Evolutionary conservation across 2,888 invertebrate genomes (phyloP), one percentile per base, ranked within the genome.

Genomic region (Drepanosiphum platanoidis): DNA sequence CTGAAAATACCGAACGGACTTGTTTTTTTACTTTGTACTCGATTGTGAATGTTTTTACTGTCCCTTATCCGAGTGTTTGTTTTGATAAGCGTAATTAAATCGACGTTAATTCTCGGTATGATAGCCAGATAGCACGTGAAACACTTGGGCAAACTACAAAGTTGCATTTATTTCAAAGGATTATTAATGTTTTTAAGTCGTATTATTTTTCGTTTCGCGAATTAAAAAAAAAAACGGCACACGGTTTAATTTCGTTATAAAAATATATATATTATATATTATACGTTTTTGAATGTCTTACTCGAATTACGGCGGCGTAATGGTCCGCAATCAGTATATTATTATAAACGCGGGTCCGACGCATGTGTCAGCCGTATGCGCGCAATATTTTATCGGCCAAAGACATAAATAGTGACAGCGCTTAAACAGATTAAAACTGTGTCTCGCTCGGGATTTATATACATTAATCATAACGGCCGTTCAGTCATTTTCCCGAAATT

Each of bases 361-460:
- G 9, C 27, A 34, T 36, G 39, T 39, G 71, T 71, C 11, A 36
- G 11, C n/a, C n/a, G 58, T n/a, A 42, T 27, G 15, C 4, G 13
- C 3, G 18, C 27, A 39, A 82, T 82, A 82, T 72, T 82, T 82
- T 72, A 82, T 61, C 61, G 39, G 71, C 72, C 9, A 71, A 82
- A 82, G 71, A 42, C 61, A 71, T 58, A 80, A 70, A 42, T 39
- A 72, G 71, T n/a, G 72, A 71, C 81, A 27, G 71, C 39, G 81
- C 72, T 82, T 82, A 82, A 82, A 82, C 71, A 52, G 81, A 82
- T 82, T 82, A 82, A n/a, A 61, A 61, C 61, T 1, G 52, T 52
- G 13, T 64, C 77, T 52, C 42, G 39, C 72, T 32, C 4, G 71
- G 39, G 32, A 61, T 61, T 42, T 71, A 39, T n/a, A 36, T 30